Conservation (phyloP, 2,113 vertebrate species). For the Cyphomyrus plagiostoma region DNA sequence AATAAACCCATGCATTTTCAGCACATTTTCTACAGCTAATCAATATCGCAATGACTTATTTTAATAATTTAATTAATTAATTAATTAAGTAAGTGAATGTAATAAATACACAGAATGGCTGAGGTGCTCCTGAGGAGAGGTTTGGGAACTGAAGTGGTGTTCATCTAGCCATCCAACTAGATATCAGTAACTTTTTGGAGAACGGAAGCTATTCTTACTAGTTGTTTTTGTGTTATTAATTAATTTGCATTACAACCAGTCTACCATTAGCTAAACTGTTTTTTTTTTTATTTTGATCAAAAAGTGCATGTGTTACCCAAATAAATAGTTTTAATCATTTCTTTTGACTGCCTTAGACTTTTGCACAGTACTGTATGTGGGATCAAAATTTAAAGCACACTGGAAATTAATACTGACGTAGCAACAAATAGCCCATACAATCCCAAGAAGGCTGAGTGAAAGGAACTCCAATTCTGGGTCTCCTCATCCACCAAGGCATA, state of each 20-base stretch:
- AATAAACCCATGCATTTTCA: neutral
- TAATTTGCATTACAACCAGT: neutral
- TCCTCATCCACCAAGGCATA: neutral
- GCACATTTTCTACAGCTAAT: too few species aligned
- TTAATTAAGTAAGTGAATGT: neutral
- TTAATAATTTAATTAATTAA: too few species aligned
- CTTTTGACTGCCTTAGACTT: neutral
- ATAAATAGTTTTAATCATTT: neutral
- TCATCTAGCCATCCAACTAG: neutral
- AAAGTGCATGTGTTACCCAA: neutral
- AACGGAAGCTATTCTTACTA: neutral
- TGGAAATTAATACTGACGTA: neutral
- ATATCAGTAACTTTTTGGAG: neutral
- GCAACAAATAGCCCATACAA: neutral
- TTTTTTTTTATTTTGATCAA: neutral
- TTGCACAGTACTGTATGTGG: neutral
- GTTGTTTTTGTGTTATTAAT: neutral
- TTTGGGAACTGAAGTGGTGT: neutral
- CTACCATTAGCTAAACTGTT: too few species aligned
- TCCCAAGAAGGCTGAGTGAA: neutral
- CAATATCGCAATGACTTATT: too few species aligned
- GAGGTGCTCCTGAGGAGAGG: neutral
- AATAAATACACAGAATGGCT: neutral
- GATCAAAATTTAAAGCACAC: neutral
- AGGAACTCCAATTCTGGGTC: neutral